Conservation (phyloP, 1,140 invertebrate species). For the Diorhabda elongata region DNA sequence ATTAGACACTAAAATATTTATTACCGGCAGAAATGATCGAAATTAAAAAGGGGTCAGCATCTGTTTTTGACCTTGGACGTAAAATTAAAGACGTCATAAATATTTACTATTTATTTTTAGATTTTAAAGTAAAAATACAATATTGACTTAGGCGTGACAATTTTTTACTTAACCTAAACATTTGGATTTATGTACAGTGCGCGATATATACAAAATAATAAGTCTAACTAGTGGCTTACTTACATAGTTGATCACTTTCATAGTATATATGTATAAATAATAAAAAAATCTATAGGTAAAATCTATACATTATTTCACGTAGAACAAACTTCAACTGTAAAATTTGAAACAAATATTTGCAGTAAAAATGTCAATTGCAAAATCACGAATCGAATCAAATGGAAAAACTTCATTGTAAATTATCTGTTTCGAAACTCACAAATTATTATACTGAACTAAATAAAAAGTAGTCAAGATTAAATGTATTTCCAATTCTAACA, state of each 20-base stretch:
- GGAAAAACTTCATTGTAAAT: no score
- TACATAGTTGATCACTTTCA: not conserved
- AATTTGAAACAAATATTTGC: slow-evolving; percentile 25
- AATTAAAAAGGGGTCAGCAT: no score
- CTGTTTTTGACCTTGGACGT: not conserved
- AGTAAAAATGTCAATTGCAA: slow-evolving; percentile 14
- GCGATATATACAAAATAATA: slow-evolving; percentile 38
- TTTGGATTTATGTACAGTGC: slow-evolving; percentile 32
- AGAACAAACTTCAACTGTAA: slow-evolving; percentile 27
- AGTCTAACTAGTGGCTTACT: not conserved
- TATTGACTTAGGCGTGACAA: slow-evolving; percentile 14
- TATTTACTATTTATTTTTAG: not conserved
- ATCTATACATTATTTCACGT: slow-evolving; percentile 19
- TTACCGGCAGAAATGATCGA: no score
- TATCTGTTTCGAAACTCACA: no score
- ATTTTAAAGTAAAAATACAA: slow-evolving; percentile 16
- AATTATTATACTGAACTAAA: no score
- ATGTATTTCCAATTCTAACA: no score
- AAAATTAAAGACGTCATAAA: not conserved
- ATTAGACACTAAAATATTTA: no score
- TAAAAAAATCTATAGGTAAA: slow-evolving; percentile 4
- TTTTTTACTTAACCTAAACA: slow-evolving; percentile 16
- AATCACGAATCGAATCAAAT: no score
- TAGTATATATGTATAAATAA: slow-evolving; percentile 27
- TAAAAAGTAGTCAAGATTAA: no score